phyloP scores from a whole-genome alignment of 1,140 invertebrate genomes.

The Drosophila nigromelanica region DNA sequence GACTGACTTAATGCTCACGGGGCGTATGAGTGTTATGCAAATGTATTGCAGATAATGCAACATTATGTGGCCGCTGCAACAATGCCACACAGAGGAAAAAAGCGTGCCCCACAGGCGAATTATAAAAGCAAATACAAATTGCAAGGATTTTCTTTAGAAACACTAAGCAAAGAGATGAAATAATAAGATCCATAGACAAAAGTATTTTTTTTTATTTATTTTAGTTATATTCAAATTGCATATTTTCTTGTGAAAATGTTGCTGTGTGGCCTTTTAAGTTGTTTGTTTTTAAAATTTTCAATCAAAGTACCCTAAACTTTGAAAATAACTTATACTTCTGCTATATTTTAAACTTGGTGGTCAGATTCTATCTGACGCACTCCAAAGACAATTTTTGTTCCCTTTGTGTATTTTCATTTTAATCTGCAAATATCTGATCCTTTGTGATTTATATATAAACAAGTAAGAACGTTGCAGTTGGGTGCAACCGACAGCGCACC shows the following conservation, averaged over 20 bases:
- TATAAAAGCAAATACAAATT: constrained; percentile 33
- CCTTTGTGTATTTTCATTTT: too few relatives aligned
- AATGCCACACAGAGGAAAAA: constrained; percentile 30
- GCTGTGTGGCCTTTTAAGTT: background rate
- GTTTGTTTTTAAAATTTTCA: too few relatives aligned
- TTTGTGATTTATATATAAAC: too few relatives aligned
- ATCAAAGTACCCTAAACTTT: too few relatives aligned
- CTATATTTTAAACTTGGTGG: too few relatives aligned
- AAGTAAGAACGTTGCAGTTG: too few relatives aligned
- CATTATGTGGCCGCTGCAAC: constrained; percentile 53
- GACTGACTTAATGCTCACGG: constrained; percentile 45
- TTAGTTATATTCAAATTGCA: background rate
- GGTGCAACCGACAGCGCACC: too few relatives aligned
- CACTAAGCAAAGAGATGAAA: constrained; percentile 3
- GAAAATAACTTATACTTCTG: too few relatives aligned
- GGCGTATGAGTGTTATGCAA: constrained; percentile 71
- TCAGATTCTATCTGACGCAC: too few relatives aligned
- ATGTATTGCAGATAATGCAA: constrained; percentile 63
- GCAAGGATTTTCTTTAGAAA: background rate
- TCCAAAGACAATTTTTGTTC: too few relatives aligned
- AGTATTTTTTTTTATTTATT: background rate
- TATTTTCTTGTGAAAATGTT: background rate
- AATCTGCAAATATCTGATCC: too few relatives aligned
- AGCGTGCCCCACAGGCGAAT: constrained; percentile 26
- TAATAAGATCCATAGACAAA: constrained; percentile 8